Evolutionary conservation across 53 echinoderm and acorn worm genomes (phyloP).

Genomic region (Hippasteria phrygiana): DNA sequence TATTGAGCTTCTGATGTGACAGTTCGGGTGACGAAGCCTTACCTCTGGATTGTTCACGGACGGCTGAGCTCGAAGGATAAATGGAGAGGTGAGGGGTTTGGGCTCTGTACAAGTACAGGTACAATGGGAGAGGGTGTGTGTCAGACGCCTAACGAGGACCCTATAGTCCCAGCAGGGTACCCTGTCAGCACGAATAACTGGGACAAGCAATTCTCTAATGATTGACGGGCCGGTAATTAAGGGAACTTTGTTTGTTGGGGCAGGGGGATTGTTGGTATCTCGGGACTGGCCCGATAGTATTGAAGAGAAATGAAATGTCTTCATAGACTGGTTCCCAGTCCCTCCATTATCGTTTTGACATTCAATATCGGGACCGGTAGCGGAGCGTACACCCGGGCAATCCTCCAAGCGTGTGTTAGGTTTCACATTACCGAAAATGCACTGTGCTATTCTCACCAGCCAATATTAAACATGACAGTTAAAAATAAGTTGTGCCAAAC

Average conservation of each 20-base stretch:
- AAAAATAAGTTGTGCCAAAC: no score
- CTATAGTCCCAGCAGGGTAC: slow-evolving; percentile 21
- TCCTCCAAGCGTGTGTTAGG: no score
- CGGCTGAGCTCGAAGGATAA: not conserved
- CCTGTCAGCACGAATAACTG: slow-evolving; percentile 34
- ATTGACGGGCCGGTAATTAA: slow-evolving; percentile 50
- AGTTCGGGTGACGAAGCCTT: slow-evolving; percentile 1
- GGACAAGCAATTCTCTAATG: slow-evolving; percentile 39
- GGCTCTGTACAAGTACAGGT: not conserved
- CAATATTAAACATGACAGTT: no score
- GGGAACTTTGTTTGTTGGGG: slow-evolving; percentile 54
- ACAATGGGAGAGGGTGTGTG: not conserved
- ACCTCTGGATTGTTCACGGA: not conserved
- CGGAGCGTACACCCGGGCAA: no score
- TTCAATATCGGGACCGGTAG: no score
- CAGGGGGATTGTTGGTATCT: no score
- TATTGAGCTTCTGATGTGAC: not conserved
- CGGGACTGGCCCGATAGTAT: no score
- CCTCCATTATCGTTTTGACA: no score
- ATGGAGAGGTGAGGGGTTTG: not conserved
- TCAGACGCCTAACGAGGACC: not conserved
- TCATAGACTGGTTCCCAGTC: no score
- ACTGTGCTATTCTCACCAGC: no score
- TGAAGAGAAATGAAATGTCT: no score
- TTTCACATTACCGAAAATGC: no score